A percentile compares a stretch with the other conserved stretches of the same genome.
These are phyloP conservation scores for Ophion ellenae DNA, from an alignment of 2,888 invertebrate species.

Conservation along the genomic window DNA sequence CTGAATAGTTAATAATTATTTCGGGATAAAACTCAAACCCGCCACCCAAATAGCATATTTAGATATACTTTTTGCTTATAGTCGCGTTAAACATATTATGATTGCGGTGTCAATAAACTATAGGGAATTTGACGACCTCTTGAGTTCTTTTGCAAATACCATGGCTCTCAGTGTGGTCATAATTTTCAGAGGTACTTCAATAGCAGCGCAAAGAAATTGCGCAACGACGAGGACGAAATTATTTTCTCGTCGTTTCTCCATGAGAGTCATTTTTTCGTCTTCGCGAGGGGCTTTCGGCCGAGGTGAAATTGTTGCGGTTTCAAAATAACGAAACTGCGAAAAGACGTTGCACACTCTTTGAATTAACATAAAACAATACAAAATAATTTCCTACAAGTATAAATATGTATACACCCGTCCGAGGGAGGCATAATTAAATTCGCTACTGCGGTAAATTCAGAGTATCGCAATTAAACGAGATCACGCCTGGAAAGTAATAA, in stretches of 20 bases:
- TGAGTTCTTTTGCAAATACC: too few species aligned
- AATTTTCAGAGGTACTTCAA: background rate
- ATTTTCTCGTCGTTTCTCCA: too few species aligned
- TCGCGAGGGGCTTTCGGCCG: too few species aligned
- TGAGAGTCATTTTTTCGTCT: background rate
- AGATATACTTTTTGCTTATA: too few species aligned
- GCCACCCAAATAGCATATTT: too few species aligned
- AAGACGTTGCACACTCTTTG: background rate
- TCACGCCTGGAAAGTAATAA: conserved; percentile 43
- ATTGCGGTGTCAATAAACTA: too few species aligned
- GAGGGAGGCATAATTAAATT: background rate
- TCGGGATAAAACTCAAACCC: too few species aligned
- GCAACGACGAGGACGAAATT: background rate
- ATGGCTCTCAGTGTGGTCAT: background rate
- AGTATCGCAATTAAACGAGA: conserved; percentile 37
- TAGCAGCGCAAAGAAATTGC: background rate
- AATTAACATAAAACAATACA: background rate
- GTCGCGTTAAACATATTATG: too few species aligned
- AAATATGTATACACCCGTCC: background rate
- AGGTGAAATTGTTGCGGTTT: too few species aligned
- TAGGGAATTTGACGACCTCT: too few species aligned
- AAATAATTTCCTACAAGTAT: background rate
- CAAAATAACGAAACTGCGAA: background rate
- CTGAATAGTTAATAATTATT: too few species aligned
- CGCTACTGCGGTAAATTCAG: background rate